These are phyloP conservation scores for Gallinago stenura DNA, from an alignment of 2,797 vertebrate species.

Conservation along the genomic window DNA sequence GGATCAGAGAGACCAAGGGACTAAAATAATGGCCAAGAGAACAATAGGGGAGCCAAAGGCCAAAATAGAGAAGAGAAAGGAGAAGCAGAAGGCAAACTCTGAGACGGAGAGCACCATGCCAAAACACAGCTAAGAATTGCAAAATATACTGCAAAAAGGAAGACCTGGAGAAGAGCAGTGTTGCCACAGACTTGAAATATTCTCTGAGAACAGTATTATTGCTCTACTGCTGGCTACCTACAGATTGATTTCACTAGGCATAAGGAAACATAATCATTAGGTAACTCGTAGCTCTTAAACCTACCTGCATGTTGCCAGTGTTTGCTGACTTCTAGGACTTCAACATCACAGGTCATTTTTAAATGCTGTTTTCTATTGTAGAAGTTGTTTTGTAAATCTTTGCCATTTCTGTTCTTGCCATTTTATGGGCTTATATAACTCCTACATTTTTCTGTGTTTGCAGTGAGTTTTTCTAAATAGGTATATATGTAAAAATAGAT, in stretches of 20 bases:
- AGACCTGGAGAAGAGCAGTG: neutral
- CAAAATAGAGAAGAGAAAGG: neutral
- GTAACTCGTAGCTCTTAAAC: neutral
- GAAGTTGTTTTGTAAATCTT: neutral
- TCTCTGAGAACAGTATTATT: neutral
- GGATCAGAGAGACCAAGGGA: neutral
- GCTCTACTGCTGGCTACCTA: neutral
- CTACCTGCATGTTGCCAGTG: neutral
- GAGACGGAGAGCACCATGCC: neutral
- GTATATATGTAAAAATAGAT: neutral
- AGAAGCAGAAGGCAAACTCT: neutral
- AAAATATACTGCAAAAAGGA: neutral
- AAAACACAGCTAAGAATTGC: neutral
- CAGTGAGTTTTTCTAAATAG: neutral
- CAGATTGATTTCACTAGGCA: neutral
- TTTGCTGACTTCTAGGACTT: neutral
- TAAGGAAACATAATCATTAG: neutral
- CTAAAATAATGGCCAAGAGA: slow-evolving; percentile 33
- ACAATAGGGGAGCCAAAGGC: slow-evolving; percentile 47
- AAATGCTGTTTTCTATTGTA: neutral
- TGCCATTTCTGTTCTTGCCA: neutral
- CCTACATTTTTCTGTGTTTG: neutral
- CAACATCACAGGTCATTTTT: neutral
- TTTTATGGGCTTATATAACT: neutral
- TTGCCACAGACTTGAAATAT: neutral